phyloP scores from a whole-genome alignment of 2,888 invertebrate species.

The Xestia rhomboidea region DNA sequence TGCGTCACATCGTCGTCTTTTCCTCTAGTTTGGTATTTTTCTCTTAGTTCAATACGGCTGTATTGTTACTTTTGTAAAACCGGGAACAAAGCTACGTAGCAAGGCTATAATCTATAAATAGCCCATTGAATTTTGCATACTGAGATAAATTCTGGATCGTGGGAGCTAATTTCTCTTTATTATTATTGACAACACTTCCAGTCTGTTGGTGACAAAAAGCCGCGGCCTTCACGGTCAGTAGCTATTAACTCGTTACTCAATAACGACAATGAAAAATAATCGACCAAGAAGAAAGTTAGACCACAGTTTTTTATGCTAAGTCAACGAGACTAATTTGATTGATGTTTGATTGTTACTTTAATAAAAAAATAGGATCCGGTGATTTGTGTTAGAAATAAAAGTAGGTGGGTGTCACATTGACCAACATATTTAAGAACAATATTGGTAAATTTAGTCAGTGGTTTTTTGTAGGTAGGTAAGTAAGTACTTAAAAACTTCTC shows the following conservation, averaged over 20 bases:
- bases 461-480: neutral
- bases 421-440: neutral
- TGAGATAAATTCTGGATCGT: slow-evolving; percentile 9
- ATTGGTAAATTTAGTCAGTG: neutral
- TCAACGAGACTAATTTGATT: slow-evolving; percentile 61
- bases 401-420: neutral
- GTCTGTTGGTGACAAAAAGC: slow-evolving; percentile 68
- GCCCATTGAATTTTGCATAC: too few relatives aligned
- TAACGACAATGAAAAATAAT: slow-evolving; percentile 84
- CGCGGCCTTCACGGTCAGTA: slow-evolving; percentile 85
- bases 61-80: neutral
- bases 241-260: slow-evolving; percentile 80
- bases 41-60: neutral
- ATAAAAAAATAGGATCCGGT: slow-evolving; percentile 26
- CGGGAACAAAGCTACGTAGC: neutral
- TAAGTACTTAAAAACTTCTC: neutral
- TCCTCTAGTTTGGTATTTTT: neutral
- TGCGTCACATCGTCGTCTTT: neutral
- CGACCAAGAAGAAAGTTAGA: slow-evolving; percentile 75
- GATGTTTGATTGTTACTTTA: slow-evolving; percentile 49
- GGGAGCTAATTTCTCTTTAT: slow-evolving; percentile 39
- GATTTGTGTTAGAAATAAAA: neutral
- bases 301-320: slow-evolving; percentile 58
- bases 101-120: neutral
- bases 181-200: slow-evolving; percentile 59